Conservation (phyloP, 2,113 vertebrate genomes). For the Dasypus novemcinctus region DNA sequence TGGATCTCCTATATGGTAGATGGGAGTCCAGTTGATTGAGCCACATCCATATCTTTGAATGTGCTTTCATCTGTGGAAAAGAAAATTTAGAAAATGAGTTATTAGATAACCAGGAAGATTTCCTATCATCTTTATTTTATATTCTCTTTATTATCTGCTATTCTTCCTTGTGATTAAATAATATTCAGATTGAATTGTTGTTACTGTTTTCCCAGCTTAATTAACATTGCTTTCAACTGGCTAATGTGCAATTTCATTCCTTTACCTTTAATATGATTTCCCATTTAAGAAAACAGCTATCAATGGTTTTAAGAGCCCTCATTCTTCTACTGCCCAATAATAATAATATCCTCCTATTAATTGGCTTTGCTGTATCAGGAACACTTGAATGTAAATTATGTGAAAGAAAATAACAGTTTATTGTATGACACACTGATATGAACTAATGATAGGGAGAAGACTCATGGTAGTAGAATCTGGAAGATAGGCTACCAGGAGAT, state of each 20-base stretch:
- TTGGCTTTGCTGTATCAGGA: slow-evolving; percentile 32
- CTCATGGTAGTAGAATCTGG: too few relatives aligned
- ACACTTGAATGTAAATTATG: slow-evolving; percentile 50
- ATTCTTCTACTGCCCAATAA: slow-evolving; percentile 50
- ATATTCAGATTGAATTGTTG: not conserved
- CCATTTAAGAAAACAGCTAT: slow-evolving; percentile 40
- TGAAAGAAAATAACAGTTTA: slow-evolving; percentile 55
- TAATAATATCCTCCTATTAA: slow-evolving; percentile 41
- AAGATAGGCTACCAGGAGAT: too few relatives aligned
- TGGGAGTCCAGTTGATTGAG: too few relatives aligned
- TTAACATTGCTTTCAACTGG: slow-evolving; percentile 35
- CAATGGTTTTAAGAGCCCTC: slow-evolving; percentile 33
- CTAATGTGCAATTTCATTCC: not conserved
- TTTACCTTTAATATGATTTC: slow-evolving; percentile 58
- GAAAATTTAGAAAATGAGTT: not conserved
- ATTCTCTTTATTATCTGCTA: not conserved
- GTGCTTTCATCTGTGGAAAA: not conserved
- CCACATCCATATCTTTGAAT: too few relatives aligned
- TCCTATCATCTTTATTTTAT: not conserved
- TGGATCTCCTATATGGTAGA: too few relatives aligned
- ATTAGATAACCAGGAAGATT: not conserved
- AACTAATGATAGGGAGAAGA: too few relatives aligned
- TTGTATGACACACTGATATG: too few relatives aligned
- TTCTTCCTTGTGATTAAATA: not conserved
- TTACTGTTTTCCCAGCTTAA: not conserved